Conservation (phyloP, 2,888 invertebrate species). For the Microplitis deprimator region DNA sequence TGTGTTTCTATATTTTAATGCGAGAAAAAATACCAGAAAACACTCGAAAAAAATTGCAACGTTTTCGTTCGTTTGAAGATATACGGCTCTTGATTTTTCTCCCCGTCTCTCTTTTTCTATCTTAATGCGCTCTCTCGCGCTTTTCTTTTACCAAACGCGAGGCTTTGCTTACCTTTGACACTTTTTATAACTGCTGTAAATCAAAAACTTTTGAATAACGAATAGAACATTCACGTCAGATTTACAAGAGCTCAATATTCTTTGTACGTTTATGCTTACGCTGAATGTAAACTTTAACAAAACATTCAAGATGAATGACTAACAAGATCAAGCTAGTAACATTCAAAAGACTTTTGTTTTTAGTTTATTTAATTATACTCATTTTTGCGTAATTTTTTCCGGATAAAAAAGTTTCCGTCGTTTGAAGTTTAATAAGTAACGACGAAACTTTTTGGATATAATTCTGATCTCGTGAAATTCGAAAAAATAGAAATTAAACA, state of each 20-base stretch:
- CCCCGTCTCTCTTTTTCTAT: background rate
- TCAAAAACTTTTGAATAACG: slow-evolving; percentile 27
- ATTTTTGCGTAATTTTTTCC: background rate
- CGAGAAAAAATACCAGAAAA: slow-evolving; percentile 1
- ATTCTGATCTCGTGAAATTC: no score
- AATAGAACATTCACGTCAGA: slow-evolving; percentile 10
- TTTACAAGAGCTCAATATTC: slow-evolving; percentile 15
- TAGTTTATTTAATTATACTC: background rate
- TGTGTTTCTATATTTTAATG: background rate
- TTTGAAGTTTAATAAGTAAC: no score
- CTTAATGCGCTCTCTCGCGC: background rate
- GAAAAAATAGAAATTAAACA: background rate
- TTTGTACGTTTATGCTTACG: background rate
- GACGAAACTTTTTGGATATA: no score
- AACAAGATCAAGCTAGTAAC: background rate
- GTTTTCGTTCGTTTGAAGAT: background rate
- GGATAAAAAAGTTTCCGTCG: no score
- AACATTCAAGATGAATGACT: background rate
- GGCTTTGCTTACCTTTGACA: slow-evolving; percentile 13
- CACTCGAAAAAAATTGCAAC: slow-evolving; percentile 1
- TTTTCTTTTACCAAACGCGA: slow-evolving; percentile 12
- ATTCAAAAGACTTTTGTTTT: background rate
- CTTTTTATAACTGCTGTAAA: slow-evolving; percentile 23
- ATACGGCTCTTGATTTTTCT: background rate
- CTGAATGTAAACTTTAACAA: background rate